A percentile compares a stretch with the other conserved stretches of the same genome.
phyloP scores from a whole-genome alignment of 2,797 vertebrate species.

The Sebastes alutus region DNA sequence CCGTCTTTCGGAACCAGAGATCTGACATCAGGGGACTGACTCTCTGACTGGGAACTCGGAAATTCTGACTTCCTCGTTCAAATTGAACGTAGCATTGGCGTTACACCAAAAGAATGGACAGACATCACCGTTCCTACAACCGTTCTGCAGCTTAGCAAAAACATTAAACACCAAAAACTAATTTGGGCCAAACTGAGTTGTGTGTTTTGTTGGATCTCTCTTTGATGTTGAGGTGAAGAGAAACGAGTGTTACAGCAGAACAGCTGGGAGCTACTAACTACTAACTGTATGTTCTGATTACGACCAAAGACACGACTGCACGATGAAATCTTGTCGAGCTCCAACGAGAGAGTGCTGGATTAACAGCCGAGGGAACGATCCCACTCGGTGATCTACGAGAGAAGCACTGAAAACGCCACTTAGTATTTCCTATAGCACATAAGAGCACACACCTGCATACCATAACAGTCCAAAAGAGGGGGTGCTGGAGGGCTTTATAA shows the following conservation, averaged over 20 bases:
- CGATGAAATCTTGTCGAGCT: constrained; percentile 3
- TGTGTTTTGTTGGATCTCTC: neutral
- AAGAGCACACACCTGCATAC: constrained; percentile 70
- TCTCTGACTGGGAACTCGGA: no score
- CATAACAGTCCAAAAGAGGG: constrained; percentile 43
- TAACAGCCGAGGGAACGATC: constrained; percentile 31
- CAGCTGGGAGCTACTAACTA: neutral
- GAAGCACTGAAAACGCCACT: constrained; percentile 40
- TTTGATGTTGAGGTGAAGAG: neutral
- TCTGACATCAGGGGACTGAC: no score
- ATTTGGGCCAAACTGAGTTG: neutral
- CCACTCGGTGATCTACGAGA: constrained; percentile 29
- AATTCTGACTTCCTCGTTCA: no score
- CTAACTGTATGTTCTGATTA: neutral
- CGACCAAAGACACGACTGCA: neutral
- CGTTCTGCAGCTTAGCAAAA: neutral
- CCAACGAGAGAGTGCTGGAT: neutral
- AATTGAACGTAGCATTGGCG: no score
- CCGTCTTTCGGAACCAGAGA: no score
- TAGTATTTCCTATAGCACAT: constrained; percentile 54
- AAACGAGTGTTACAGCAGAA: neutral
- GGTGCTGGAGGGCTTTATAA: constrained; percentile 57
- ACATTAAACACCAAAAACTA: neutral
- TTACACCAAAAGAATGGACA: neutral
- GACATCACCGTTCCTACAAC: neutral